Evolutionary conservation across 1,140 invertebrate genomes (phyloP).

Genomic region (Rhagoletis pomonella): DNA sequence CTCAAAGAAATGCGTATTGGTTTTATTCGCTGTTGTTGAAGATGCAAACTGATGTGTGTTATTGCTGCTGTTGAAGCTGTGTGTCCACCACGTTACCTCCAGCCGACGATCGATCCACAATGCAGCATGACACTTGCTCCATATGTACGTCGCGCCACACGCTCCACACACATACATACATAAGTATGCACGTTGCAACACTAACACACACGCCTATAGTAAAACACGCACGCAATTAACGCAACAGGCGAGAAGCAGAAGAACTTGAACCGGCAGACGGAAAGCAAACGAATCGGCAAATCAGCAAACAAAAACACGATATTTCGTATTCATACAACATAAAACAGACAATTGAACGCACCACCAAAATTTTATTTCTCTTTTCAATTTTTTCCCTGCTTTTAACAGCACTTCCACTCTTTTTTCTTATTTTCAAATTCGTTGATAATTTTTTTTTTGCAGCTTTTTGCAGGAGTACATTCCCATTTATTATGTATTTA

Average conservation of each 20-base stretch:
- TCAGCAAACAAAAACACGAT: constrained; percentile 25
- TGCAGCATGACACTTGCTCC: constrained; percentile 35
- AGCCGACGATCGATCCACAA: neutral
- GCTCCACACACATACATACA: neutral
- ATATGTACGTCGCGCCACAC: neutral
- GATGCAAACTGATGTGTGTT: neutral
- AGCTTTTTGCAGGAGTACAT: neutral
- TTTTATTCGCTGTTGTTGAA: neutral
- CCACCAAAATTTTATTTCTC: constrained; percentile 6
- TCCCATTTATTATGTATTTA: constrained; percentile 11
- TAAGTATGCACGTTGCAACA: constrained; percentile 5
- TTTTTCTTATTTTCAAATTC: neutral
- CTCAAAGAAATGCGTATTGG: neutral
- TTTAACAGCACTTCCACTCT: neutral
- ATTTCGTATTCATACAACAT: neutral
- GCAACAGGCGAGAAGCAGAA: neutral
- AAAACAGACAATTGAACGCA: neutral
- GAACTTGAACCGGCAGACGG: constrained; percentile 4
- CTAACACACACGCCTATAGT: neutral
- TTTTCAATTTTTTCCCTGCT: neutral
- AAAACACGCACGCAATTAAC: neutral
- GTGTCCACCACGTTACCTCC: neutral
- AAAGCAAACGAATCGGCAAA: constrained; percentile 19
- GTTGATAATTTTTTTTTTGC: neutral
- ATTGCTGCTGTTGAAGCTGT: neutral